These are phyloP conservation scores for Geopemphigus sp. DNA, from an alignment of 1,140 invertebrate species.

Conservation along the genomic window DNA sequence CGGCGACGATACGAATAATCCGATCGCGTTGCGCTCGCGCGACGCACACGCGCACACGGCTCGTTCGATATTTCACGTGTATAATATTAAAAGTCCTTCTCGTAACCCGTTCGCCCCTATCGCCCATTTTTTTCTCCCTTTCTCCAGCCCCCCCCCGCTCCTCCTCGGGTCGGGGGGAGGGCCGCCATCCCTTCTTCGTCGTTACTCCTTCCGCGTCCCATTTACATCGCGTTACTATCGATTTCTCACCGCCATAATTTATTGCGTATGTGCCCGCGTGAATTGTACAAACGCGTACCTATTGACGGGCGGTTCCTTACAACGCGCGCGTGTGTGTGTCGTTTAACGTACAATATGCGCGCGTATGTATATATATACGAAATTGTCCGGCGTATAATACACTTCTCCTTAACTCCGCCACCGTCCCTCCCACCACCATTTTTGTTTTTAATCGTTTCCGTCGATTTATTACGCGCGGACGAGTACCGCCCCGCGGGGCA, in stretches of 20 bases:
- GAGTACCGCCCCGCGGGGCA: not conserved
- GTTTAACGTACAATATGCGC: not conserved
- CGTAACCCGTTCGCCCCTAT: not conserved
- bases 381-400: not conserved
- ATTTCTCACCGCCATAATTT: not conserved
- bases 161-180: no score
- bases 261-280: not conserved
- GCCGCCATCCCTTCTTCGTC: not conserved
- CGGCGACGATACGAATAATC: not conserved
- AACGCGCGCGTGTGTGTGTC: not conserved
- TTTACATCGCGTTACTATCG: constrained; percentile 21
- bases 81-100: not conserved
- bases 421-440: no score
- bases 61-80: constrained; percentile 1
- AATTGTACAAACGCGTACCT: not conserved
- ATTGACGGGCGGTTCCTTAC: no score
- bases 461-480: constrained; percentile 3
- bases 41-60: not conserved
- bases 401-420: not conserved
- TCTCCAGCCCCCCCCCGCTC: not conserved
- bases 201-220: not conserved
- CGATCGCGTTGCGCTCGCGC: not conserved
- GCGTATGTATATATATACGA: not conserved
- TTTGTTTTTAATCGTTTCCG: constrained; percentile 35
- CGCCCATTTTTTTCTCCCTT: not conserved